phyloP scores from a whole-genome alignment of 2,888 invertebrate species.

The Dendrolimus pini region DNA sequence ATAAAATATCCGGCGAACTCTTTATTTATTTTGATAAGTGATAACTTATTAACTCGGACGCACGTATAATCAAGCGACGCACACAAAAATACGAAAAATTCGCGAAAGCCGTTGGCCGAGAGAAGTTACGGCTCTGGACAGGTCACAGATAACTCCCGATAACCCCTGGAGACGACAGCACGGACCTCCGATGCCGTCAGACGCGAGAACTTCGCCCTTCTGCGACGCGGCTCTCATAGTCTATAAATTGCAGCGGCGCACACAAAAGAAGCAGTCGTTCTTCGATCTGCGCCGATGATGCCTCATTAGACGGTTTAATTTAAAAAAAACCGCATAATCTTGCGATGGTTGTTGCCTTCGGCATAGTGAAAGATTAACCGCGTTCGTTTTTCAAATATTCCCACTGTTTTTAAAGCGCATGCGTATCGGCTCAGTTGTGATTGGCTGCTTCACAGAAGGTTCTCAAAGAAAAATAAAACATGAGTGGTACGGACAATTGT shows the following conservation, averaged over 20 bases:
- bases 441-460: constrained; percentile 53
- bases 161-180: constrained; percentile 43
- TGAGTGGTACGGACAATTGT: constrained; percentile 49
- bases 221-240: constrained; percentile 49
- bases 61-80: no score
- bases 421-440: constrained; percentile 53
- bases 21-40: no score
- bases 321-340: constrained; percentile 3
- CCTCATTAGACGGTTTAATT: constrained; percentile 35
- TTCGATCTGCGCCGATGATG: constrained; percentile 63
- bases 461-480: constrained; percentile 39
- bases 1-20: no score
- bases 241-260: constrained; percentile 63
- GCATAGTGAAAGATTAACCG: constrained; percentile 13
- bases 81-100: constrained; percentile 27
- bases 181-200: constrained; percentile 49
- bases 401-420: constrained; percentile 53
- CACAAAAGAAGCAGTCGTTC: constrained; percentile 63
- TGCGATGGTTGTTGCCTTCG: constrained; percentile 32
- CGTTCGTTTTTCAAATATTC: constrained; percentile 39
- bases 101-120: constrained; percentile 29
- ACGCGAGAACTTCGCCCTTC: constrained; percentile 56
- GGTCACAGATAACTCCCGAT: constrained; percentile 44
- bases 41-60: no score
- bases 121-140: constrained; percentile 35